These are phyloP conservation scores for Cheilosia soror DNA, from an alignment of 2,888 invertebrate species.

Conservation along the genomic window DNA sequence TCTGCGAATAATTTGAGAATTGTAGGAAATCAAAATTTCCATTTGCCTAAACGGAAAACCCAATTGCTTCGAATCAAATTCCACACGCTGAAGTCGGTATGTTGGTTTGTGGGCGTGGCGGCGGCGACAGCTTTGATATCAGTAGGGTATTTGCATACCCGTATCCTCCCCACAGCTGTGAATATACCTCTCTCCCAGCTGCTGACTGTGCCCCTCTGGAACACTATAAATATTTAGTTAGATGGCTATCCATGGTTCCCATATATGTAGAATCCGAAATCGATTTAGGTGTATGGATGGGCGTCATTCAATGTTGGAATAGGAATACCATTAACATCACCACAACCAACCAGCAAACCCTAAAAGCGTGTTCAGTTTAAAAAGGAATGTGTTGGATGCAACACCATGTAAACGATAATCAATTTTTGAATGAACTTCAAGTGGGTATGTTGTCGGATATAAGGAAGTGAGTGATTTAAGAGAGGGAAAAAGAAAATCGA, in stretches of 20 bases:
- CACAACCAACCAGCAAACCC: conserved; percentile 41
- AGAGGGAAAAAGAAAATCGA: conserved; percentile 13
- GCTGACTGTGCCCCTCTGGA: conserved; percentile 4
- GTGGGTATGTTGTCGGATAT: conserved; percentile 12
- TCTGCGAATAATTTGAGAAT: conserved; percentile 45
- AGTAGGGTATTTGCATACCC: conserved; percentile 14
- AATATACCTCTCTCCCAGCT: background rate
- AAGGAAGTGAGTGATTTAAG: conserved; percentile 44
- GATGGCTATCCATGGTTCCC: background rate
- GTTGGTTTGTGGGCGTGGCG: background rate
- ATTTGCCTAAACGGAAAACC: conserved; percentile 26
- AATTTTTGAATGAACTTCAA: conserved; percentile 65
- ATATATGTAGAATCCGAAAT: conserved; percentile 40
- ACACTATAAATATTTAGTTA: conserved; percentile 40
- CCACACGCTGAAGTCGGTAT: background rate
- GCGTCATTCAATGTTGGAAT: background rate
- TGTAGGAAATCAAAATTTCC: conserved; percentile 56
- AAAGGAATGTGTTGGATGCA: conserved; percentile 38
- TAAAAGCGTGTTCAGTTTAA: conserved; percentile 30
- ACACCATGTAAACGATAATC: conserved; percentile 57
- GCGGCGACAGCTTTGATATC: background rate
- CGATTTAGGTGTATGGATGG: conserved; percentile 17
- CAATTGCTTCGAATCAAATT: conserved; percentile 48
- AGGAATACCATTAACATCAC: conserved; percentile 50
- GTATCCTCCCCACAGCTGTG: conserved; percentile 7